Percentiles rank a stretch among this genome's conserved stretches.
phyloP scores from a whole-genome alignment of 2,113 vertebrate species.

The Pelecanoides urinatrix region DNA sequence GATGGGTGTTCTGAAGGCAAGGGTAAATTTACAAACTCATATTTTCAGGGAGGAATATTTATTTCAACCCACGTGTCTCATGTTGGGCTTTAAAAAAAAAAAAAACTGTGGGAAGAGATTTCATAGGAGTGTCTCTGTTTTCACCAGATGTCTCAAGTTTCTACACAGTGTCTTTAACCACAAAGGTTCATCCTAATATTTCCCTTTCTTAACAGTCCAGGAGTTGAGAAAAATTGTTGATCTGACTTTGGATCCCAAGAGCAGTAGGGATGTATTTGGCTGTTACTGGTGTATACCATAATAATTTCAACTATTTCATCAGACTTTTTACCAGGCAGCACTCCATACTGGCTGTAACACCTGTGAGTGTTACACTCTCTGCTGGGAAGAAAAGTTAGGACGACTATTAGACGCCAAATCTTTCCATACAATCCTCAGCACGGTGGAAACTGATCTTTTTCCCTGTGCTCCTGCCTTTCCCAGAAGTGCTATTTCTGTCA shows the following conservation, averaged over 20 bases:
- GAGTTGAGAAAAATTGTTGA: background rate
- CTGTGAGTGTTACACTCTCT: background rate
- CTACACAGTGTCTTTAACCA: background rate
- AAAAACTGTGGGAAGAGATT: background rate
- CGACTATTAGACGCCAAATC: accelerated
- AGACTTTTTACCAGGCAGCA: background rate
- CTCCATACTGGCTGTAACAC: background rate
- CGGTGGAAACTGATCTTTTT: background rate
- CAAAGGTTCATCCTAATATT: background rate
- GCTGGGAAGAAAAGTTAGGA: background rate
- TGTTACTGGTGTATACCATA: background rate
- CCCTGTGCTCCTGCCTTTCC: background rate
- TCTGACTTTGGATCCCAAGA: background rate
- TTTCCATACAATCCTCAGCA: background rate
- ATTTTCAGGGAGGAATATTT: background rate
- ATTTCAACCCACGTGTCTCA: background rate
- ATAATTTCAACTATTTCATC: background rate
- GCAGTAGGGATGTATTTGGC: background rate
- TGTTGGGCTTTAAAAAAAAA: background rate
- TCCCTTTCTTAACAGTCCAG: background rate
- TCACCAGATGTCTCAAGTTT: background rate
- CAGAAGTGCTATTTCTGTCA: background rate
- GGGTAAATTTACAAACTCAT: background rate
- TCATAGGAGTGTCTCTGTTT: background rate
- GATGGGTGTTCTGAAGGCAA: background rate